Evolutionary conservation across 2,888 invertebrate species (phyloP).

Genomic region (Chaetoderma sp.): DNA sequence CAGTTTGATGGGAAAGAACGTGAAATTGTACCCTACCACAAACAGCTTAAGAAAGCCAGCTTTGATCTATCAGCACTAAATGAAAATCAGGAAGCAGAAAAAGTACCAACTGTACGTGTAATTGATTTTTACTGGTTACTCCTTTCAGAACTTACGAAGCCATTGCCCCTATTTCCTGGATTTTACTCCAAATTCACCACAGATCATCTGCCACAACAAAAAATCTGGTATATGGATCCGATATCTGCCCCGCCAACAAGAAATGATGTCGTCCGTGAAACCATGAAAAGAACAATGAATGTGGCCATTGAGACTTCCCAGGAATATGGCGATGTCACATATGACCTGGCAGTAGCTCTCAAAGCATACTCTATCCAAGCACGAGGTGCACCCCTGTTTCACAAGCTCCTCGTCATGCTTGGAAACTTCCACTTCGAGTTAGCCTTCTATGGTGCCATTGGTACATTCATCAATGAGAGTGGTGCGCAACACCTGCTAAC

Average conservation of each 20-base stretch:
- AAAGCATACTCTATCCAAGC: conserved; percentile 30
- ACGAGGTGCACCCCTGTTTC: conserved; percentile 18
- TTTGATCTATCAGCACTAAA: too few species aligned
- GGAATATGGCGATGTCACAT: conserved; percentile 22
- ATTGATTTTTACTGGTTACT: conserved; percentile 13
- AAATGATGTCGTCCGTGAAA: too few species aligned
- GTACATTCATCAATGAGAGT: too few species aligned
- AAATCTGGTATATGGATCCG: conserved; percentile 28
- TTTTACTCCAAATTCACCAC: conserved; percentile 9
- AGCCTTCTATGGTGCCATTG: too few species aligned
- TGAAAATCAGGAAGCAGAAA: too few species aligned
- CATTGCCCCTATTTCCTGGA: too few species aligned
- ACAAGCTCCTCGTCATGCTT: too few species aligned
- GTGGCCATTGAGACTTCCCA: conserved; percentile 22
- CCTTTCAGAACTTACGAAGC: too few species aligned
- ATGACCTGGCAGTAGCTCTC: conserved; percentile 27
- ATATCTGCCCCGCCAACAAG: conserved; percentile 19
- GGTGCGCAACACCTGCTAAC: conserved; percentile 17
- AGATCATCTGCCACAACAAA: conserved; percentile 16
- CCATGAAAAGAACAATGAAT: conserved; percentile 19
- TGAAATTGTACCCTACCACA: too few species aligned
- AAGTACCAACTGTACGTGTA: background rate
- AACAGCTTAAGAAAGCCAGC: too few species aligned
- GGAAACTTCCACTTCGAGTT: background rate
- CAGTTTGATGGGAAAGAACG: conserved; percentile 4